Evolutionary conservation across 2,113 vertebrate genomes (phyloP).

Genomic region (Haliaeetus leucogaster): DNA sequence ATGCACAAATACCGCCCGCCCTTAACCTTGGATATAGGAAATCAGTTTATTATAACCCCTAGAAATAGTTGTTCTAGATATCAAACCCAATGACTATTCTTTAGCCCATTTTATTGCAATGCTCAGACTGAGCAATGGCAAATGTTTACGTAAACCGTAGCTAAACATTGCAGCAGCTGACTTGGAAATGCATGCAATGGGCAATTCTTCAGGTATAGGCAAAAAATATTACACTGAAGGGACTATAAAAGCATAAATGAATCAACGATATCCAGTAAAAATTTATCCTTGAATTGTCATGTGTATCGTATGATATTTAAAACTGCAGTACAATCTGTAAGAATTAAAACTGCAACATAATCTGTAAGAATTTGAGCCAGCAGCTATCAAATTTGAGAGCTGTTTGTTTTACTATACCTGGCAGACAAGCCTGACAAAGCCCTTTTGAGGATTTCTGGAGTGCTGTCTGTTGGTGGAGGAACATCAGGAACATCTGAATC

Average conservation of each 20-base stretch:
- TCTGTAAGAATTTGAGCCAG: not conserved
- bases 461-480: conserved; percentile 84
- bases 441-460: conserved; percentile 91
- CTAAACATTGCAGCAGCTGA: not conserved
- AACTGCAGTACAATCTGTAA: not conserved
- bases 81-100: not conserved
- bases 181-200: not conserved
- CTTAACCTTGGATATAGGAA: not conserved
- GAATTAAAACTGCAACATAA: not conserved
- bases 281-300: not conserved
- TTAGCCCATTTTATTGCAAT: not conserved
- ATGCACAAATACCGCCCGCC: not conserved
- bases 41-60: not conserved
- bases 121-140: not conserved
- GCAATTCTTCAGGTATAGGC: not conserved
- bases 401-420: conserved; percentile 76
- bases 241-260: not conserved
- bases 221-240: not conserved
- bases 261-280: not conserved
- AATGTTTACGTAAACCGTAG: not conserved
- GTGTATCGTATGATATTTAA: not conserved
- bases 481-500: conserved; percentile 81
- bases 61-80: not conserved
- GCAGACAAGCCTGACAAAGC: conserved; percentile 92
- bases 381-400: not conserved